phyloP scores from a whole-genome alignment of 2,797 vertebrate species.

The Peromyscus nudipes region DNA sequence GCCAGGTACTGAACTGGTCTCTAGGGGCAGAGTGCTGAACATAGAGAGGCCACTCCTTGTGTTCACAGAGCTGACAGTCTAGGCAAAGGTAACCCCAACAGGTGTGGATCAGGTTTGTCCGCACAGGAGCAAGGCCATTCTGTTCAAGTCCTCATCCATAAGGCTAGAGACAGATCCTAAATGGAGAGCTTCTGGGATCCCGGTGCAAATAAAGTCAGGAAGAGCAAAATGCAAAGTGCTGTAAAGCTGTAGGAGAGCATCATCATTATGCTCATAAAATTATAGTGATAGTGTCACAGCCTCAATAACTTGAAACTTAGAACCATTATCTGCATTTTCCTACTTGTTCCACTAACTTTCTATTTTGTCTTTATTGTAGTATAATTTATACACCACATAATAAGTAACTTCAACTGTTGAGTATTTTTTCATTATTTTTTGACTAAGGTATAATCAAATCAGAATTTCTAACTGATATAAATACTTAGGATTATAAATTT shows the following conservation, averaged over 20 bases:
- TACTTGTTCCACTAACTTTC: conserved; percentile 44
- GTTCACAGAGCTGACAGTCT: neutral
- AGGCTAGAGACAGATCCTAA: neutral
- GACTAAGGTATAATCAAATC: neutral
- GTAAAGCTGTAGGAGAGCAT: neutral
- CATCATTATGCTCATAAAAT: neutral
- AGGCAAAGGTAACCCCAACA: neutral
- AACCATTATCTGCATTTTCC: neutral
- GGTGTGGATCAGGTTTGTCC: neutral
- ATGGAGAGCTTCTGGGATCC: neutral
- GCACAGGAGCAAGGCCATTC: neutral
- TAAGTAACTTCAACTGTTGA: neutral
- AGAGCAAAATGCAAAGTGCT: neutral
- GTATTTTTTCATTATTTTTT: conserved; percentile 2
- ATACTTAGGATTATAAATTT: conserved; percentile 43
- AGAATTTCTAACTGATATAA: neutral
- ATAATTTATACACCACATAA: neutral
- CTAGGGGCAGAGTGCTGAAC: neutral
- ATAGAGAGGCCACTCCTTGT: neutral
- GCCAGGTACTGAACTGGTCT: neutral
- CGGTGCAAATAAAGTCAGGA: neutral
- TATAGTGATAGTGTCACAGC: neutral
- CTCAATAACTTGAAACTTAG: neutral
- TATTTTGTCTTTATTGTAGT: neutral
- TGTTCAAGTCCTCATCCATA: neutral